Evolutionary conservation across 2,113 vertebrate species (phyloP).

Genomic region (Sardina pilchardus): DNA sequence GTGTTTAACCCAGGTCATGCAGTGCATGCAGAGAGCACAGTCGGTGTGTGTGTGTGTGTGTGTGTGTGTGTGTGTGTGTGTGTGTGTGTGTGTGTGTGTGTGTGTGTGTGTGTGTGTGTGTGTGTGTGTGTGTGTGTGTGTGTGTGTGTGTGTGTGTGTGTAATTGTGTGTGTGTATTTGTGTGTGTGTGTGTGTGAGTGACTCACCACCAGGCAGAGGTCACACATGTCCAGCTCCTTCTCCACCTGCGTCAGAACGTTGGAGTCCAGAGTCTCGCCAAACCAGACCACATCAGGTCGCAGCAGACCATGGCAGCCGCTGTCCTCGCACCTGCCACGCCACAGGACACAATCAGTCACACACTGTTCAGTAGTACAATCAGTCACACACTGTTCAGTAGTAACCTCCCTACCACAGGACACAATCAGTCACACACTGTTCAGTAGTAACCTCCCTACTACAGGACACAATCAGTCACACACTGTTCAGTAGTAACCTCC

Average conservation of each 20-base stretch:
- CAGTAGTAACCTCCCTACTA: too few relatives aligned
- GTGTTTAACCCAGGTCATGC: not conserved
- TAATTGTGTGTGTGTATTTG: too few relatives aligned
- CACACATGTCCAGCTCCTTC: constrained; percentile 88
- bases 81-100: too few relatives aligned
- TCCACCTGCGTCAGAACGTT: constrained; percentile 84
- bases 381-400: too few relatives aligned
- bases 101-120: not conserved
- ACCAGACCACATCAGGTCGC: constrained; percentile 93
- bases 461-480: too few relatives aligned
- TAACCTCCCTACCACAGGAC: not conserved
- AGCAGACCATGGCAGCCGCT: constrained; percentile 83
- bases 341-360: not conserved
- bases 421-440: too few relatives aligned
- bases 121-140: not conserved
- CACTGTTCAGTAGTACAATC: not conserved
- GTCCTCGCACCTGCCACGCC: constrained; percentile 78
- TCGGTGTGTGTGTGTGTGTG: not conserved
- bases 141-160: not conserved
- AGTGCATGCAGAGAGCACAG: not conserved
- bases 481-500: too few relatives aligned
- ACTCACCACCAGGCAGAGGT: constrained; percentile 93
- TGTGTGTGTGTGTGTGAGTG: not conserved
- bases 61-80: not conserved
- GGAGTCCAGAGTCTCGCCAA: constrained; percentile 92